Conservation (phyloP, 2,888 invertebrate genomes). For the Diaphora mendica region DNA sequence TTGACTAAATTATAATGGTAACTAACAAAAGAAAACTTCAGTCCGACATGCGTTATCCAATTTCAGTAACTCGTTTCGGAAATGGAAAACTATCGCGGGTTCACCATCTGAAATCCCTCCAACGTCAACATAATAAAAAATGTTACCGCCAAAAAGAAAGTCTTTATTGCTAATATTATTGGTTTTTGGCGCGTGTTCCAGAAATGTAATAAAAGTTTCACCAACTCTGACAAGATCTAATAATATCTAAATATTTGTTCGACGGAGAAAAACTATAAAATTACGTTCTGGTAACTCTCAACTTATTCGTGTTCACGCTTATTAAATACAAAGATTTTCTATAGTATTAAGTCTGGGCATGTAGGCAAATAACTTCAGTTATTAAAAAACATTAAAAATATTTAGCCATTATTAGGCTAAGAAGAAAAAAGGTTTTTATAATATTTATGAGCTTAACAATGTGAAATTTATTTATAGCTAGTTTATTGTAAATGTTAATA, state of each 20-base stretch:
- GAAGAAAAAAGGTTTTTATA: constrained; percentile 1
- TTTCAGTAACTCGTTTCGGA: neutral
- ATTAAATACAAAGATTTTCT: constrained; percentile 9
- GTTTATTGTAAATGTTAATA: no score
- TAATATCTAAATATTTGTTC: neutral
- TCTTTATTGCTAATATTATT: constrained; percentile 5
- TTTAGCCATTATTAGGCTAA: neutral
- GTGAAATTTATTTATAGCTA: neutral
- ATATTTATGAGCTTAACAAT: neutral
- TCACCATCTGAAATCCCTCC: neutral
- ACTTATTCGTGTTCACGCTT: neutral
- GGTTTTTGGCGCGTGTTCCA: neutral
- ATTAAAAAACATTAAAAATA: neutral
- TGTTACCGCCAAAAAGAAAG: neutral
- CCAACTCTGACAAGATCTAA: constrained; percentile 3
- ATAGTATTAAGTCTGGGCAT: neutral
- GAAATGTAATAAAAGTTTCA: constrained; percentile 9
- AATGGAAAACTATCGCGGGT: neutral
- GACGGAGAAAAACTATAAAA: constrained; percentile 7
- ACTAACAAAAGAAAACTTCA: neutral
- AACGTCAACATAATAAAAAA: neutral
- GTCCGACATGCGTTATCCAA: neutral
- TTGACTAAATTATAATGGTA: neutral
- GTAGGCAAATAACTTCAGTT: neutral
- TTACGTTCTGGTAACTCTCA: neutral